phyloP scores from a whole-genome alignment of 2,797 vertebrate genomes.

The Poeciliopsis presidionis region DNA sequence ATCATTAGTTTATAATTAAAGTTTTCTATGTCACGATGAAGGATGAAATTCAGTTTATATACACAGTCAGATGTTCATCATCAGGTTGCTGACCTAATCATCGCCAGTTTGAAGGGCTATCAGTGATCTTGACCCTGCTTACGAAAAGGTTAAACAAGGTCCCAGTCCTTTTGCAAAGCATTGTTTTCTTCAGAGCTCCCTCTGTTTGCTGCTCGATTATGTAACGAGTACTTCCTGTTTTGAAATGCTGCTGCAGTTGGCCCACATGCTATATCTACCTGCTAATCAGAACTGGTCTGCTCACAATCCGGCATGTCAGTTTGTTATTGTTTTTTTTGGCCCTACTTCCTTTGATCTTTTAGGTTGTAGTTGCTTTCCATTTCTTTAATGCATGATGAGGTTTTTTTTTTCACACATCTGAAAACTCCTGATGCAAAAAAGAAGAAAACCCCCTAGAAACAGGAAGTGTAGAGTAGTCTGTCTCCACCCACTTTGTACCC shows the following conservation, averaged over 20 bases:
- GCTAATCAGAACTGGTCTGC: background rate
- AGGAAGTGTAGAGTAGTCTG: slow-evolving; percentile 75
- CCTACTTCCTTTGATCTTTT: slow-evolving; percentile 2
- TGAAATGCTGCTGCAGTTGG: slow-evolving; percentile 31
- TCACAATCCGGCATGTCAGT: background rate
- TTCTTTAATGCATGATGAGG: background rate
- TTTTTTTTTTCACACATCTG: background rate
- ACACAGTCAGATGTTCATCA: background rate
- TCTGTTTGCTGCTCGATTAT: slow-evolving; percentile 43
- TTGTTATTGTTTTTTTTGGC: background rate
- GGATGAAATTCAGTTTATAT: slow-evolving; percentile 1
- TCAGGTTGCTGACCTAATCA: background rate
- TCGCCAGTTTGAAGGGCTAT: background rate
- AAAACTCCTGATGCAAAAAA: background rate
- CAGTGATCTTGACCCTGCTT: background rate
- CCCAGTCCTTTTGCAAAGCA: slow-evolving; percentile 5
- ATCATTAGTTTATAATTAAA: background rate
- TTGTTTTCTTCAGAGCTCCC: slow-evolving; percentile 37
- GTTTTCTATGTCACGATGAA: slow-evolving; percentile 17
- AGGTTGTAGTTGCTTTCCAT: background rate
- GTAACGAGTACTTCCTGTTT: slow-evolving; percentile 77
- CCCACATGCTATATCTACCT: slow-evolving; percentile 7
- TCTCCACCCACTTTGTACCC: slow-evolving; percentile 57
- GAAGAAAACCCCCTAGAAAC: slow-evolving; percentile 55
- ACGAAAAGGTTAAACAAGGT: slow-evolving; percentile 23